A percentile compares a stretch with the other conserved stretches of the same genome.
Conservation (phyloP, 2,797 vertebrate genomes). For the Manis javanica region DNA sequence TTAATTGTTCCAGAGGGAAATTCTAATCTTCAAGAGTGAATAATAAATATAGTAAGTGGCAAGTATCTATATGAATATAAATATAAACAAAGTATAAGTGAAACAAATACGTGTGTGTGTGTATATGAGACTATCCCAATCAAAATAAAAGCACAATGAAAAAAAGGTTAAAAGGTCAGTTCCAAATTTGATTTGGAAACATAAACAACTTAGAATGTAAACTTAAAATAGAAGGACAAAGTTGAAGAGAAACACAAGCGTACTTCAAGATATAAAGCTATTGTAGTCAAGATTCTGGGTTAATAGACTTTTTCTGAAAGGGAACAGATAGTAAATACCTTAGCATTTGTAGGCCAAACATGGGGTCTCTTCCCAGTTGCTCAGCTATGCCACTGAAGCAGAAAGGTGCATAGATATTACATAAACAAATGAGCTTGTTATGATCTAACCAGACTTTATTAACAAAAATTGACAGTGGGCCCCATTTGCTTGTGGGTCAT, state of each 20-base stretch:
- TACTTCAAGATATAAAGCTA: neutral
- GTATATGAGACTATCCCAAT: neutral
- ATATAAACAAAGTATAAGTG: neutral
- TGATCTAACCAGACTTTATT: neutral
- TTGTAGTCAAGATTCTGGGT: neutral
- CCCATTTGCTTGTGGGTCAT: neutral
- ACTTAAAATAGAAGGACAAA: neutral
- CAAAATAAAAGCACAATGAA: neutral
- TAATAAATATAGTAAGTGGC: neutral
- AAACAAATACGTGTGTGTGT: neutral
- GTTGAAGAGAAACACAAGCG: neutral
- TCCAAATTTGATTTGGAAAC: neutral
- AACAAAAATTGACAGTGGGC: neutral
- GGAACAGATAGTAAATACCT: neutral
- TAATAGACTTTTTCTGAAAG: neutral
- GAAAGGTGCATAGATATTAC: neutral
- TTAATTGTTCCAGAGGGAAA: neutral
- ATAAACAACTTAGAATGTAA: neutral
- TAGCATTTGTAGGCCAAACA: neutral
- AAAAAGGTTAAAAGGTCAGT: neutral
- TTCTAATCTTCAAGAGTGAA: neutral
- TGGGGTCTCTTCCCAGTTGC: neutral
- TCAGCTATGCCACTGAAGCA: neutral
- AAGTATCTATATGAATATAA: neutral
- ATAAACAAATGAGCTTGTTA: neutral